Evolutionary conservation across 2,113 vertebrate genomes (phyloP), one percentile per base, ranked within the genome.

Genomic region (Nannobrachium achirus): DNA sequence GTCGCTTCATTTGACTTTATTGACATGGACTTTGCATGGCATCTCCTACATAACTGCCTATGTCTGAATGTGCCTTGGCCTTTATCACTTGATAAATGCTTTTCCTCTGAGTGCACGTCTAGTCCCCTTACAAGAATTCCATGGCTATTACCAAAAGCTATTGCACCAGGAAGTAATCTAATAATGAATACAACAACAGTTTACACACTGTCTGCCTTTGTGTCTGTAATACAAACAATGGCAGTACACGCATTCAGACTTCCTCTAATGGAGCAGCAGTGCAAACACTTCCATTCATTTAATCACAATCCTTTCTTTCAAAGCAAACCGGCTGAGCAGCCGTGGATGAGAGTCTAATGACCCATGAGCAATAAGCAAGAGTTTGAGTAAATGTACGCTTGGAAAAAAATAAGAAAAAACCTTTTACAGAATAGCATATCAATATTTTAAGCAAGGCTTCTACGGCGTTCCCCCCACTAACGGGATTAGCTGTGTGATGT

Each of bases 371-470:
- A 95, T 96, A 96, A 96, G 94, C 94, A 96, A 96, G 94, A 95
- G 95, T 97, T 97, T 95, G 94, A 95, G 94, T 93, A 93, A 95
- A 96, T 94, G 94, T 93, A 94, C 93, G 93, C 88, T 94, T 92
- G 92, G 75, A 80, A 63, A 52, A 66, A 80, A 18, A 50, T 6
- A 57, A 53, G 64, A 78, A 70, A 81, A 83, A 86, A 94, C 93
- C 93, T 98, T 97, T 98, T 96, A 95, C 94, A 88, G 93, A 96
- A 94, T 92, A 94, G 93, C 94, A 93, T 98, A 98, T 98, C 97
- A 98, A 98, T 98, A 98, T 98, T 98, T 98, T 95, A 97, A 96
- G 97, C 95, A 94, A 94, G 94, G 95, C 94, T 93, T 94, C 94
- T 91, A 91, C 94, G 92, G 94, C 93, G 87, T 86, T n/a, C 88